Percentiles rank a stretch among this genome's conserved stretches.
These are phyloP conservation scores for Oreotragus oreotragus DNA, from an alignment of 2,113 vertebrate species.

Conservation along the genomic window DNA sequence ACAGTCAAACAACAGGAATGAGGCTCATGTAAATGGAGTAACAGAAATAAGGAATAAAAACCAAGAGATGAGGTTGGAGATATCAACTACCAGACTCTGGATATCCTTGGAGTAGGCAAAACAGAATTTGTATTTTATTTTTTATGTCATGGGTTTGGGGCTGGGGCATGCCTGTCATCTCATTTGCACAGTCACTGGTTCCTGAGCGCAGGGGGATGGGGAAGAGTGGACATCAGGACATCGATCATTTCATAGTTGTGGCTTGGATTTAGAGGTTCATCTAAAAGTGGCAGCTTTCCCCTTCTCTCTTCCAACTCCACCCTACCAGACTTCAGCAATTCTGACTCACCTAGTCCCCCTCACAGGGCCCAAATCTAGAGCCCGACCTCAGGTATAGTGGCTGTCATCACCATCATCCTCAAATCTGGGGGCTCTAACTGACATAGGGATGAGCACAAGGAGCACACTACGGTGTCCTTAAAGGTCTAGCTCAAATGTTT, in stretches of 20 bases:
- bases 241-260: background rate
- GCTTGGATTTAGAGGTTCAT: background rate
- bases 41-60: background rate
- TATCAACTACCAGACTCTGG: background rate
- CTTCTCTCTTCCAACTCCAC: too few species aligned
- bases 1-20: background rate
- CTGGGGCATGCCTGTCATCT: background rate
- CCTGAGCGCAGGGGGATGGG: background rate
- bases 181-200: background rate
- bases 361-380: background rate
- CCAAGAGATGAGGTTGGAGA: background rate
- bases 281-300: background rate
- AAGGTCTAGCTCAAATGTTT: background rate
- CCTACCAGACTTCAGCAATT: background rate
- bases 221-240: background rate
- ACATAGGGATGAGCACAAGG: background rate
- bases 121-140: too few species aligned
- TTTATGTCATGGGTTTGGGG: background rate
- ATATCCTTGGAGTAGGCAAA: too few species aligned
- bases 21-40: background rate
- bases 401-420: background rate
- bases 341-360: background rate
- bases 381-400: fast-evolving
- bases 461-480: too few species aligned
- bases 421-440: background rate